Conservation (phyloP, 2,113 vertebrate species). For the Notarius quadriscutis region DNA sequence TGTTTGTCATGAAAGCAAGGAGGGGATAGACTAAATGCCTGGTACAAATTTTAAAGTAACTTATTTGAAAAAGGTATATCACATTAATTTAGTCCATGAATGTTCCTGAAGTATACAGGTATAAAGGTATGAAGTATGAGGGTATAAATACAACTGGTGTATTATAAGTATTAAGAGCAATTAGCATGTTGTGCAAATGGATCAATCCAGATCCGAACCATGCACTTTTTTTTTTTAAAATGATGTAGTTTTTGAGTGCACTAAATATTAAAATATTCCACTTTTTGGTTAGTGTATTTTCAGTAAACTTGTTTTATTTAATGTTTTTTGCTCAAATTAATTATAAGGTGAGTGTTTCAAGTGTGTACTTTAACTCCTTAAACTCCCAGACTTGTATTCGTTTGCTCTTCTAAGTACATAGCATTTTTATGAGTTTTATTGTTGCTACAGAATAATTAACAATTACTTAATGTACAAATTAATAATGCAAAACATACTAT, state of each 20-base stretch:
- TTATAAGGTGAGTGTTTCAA: background rate
- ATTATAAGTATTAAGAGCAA: background rate
- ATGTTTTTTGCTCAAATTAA: background rate
- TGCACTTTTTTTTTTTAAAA: background rate
- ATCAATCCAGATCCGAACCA: background rate
- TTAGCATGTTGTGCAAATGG: background rate
- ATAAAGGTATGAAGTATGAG: background rate
- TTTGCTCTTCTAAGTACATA: background rate
- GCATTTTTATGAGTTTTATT: background rate
- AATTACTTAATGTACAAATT: background rate
- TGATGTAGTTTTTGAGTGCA: background rate
- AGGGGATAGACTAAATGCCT: slow-evolving; percentile 8
- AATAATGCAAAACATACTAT: background rate
- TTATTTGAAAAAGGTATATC: background rate
- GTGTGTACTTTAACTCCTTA: background rate
- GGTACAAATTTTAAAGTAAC: background rate
- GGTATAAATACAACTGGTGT: background rate
- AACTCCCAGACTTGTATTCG: background rate
- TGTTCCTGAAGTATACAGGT: background rate
- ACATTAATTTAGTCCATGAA: background rate
- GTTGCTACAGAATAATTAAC: slow-evolving; percentile 28
- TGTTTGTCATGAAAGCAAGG: slow-evolving; percentile 84
- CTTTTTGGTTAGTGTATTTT: background rate
- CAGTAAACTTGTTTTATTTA: background rate
- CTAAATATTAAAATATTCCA: background rate